Evolutionary conservation across 2,888 invertebrate genomes (phyloP).

Genomic region (Lepidocyrtoides sp.): DNA sequence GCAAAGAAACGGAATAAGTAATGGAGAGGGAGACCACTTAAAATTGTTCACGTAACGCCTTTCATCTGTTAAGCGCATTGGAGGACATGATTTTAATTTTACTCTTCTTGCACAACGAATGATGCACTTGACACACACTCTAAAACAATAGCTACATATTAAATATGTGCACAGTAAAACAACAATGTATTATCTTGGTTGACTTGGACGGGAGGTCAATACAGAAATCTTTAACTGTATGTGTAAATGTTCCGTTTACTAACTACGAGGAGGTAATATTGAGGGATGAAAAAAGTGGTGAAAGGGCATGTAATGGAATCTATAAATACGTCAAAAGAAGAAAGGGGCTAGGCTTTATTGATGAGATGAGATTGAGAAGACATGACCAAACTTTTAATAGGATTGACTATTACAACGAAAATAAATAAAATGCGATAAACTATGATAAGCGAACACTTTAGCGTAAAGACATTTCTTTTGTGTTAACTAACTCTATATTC

Average conservation of each 20-base stretch:
- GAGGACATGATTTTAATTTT: conserved; percentile 63
- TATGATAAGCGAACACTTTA: no score
- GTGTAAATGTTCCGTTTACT: background rate
- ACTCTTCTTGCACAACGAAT: background rate
- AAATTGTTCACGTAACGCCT: conserved; percentile 67
- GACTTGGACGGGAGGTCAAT: background rate
- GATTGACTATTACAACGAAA: background rate
- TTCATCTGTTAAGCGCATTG: conserved; percentile 33
- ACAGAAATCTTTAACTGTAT: background rate
- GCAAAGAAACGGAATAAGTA: background rate
- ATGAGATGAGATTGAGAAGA: background rate
- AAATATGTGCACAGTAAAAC: background rate
- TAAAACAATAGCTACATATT: background rate
- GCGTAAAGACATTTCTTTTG: no score
- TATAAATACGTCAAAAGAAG: conserved; percentile 49
- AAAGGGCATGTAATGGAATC: conserved; percentile 38
- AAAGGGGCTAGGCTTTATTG: conserved; percentile 33
- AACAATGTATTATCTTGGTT: no score
- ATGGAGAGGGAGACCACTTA: conserved; percentile 21
- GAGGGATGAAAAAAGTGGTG: conserved; percentile 7
- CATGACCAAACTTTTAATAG: background rate
- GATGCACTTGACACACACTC: background rate
- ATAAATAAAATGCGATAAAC: no score
- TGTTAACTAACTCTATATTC: no score
- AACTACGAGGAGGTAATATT: no score